Percentiles rank a stretch among this genome's conserved stretches.
Evolutionary conservation across 2,113 vertebrate genomes (phyloP).

Genomic region (Agapornis roseicollis): DNA sequence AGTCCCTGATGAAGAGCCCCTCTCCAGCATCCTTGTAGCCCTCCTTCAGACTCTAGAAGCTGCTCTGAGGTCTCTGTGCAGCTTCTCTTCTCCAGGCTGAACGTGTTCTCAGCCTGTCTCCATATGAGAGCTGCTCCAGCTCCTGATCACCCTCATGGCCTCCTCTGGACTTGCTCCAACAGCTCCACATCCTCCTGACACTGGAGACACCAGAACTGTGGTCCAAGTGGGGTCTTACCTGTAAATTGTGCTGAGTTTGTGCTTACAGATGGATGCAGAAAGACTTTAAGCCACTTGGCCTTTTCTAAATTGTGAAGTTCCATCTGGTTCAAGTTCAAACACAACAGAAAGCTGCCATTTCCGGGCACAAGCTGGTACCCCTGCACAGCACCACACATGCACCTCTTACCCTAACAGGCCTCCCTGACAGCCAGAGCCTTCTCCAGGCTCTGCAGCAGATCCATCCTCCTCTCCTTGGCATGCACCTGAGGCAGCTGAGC

Average conservation of each 20-base stretch:
- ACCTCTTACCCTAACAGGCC: background rate
- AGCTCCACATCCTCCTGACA: background rate
- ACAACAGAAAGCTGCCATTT: background rate
- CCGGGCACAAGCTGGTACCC: background rate
- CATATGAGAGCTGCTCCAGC: background rate
- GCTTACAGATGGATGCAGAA: background rate
- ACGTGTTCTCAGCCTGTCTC: background rate
- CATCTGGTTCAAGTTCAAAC: background rate
- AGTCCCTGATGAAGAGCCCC: background rate
- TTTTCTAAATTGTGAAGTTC: background rate
- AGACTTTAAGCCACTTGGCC: background rate
- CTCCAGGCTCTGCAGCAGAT: background rate
- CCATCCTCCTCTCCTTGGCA: background rate
- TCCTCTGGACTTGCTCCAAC: background rate
- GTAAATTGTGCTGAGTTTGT: fast-evolving
- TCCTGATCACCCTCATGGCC: background rate
- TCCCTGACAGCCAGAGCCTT: fast-evolving
- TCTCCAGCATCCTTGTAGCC: background rate
- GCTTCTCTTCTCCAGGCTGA: background rate
- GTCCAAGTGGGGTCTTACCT: background rate
- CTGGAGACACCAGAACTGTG: background rate
- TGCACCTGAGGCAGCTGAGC: background rate
- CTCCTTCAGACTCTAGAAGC: background rate
- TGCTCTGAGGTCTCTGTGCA: background rate
- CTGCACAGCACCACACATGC: fast-evolving